Conservation (phyloP, 2,797 vertebrate genomes). For the Peromyscus aztecus region DNA sequence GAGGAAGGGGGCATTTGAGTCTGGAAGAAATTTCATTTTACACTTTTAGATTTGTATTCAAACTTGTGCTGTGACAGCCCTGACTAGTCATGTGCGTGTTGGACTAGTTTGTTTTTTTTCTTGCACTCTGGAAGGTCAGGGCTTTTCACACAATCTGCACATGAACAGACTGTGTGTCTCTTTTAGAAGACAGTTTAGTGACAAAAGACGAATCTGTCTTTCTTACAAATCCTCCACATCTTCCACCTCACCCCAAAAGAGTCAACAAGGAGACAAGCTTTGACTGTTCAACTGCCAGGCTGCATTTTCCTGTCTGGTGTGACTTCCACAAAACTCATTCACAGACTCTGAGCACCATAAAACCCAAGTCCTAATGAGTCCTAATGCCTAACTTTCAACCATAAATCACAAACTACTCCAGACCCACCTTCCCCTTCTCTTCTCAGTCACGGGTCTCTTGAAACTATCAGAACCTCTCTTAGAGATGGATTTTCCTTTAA, state of each 20-base stretch:
- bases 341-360: not conserved
- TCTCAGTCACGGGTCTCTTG: constrained; percentile 37
- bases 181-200: not conserved
- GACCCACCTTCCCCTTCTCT: not conserved
- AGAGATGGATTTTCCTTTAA: constrained; percentile 68
- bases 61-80: not conserved
- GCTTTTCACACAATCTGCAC: not conserved
- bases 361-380: not conserved
- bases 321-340: not conserved
- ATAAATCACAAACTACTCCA: constrained; percentile 14
- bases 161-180: not conserved
- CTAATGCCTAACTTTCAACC: not conserved
- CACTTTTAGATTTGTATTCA: not conserved
- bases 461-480: constrained; percentile 39
- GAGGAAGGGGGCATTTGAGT: not conserved
- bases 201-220: constrained; percentile 2
- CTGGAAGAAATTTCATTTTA: constrained; percentile 34
- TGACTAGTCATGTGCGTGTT: not conserved
- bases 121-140: not conserved
- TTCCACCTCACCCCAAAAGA: not conserved
- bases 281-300: not conserved
- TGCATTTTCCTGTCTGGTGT: not conserved
- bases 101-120: not conserved
- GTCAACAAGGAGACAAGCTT: not conserved
- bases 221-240: not conserved